A percentile compares a stretch with the other conserved stretches of the same genome.
Evolutionary conservation across 2,888 invertebrate genomes (phyloP).

Genomic region (Dilophus febrilis): DNA sequence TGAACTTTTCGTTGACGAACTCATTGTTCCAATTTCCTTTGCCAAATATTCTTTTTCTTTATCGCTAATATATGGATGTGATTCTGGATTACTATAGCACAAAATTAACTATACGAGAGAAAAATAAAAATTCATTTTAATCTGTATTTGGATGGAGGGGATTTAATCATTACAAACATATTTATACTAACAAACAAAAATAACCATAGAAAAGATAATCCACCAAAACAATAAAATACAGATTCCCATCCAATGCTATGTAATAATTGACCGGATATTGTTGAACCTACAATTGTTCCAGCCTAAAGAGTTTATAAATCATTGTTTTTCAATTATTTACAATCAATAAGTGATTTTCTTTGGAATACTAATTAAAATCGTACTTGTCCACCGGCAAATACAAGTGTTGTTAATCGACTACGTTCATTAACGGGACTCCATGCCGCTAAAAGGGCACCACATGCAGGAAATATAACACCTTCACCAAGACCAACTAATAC

Average conservation of each 20-base stretch:
- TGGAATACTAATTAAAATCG: too few relatives aligned
- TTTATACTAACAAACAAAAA: conserved; percentile 39
- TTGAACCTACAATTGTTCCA: conserved; percentile 42
- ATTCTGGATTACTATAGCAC: conserved; percentile 49
- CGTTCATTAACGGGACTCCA: conserved; percentile 69
- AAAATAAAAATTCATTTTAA: neutral
- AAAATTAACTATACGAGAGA: conserved; percentile 39
- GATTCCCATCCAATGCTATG: conserved; percentile 51
- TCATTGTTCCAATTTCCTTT: conserved; percentile 40
- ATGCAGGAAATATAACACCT: conserved; percentile 69
- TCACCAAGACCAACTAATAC: conserved; percentile 71
- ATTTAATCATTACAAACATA: neutral
- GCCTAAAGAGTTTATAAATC: conserved; percentile 13
- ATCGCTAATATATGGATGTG: conserved; percentile 57
- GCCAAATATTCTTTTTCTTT: conserved; percentile 49
- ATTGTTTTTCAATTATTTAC: too few relatives aligned
- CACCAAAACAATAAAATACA: conserved; percentile 71
- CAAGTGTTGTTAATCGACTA: conserved; percentile 58
- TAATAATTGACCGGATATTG: conserved; percentile 50
- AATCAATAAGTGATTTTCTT: neutral
- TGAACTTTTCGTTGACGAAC: conserved; percentile 34
- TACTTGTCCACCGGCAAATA: conserved; percentile 62
- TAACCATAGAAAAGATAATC: conserved; percentile 55
- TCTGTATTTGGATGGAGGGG: neutral
- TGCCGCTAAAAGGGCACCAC: conserved; percentile 61